Evolutionary conservation across 2,113 vertebrate genomes (phyloP).

Genomic region (Lophius piscatorius): DNA sequence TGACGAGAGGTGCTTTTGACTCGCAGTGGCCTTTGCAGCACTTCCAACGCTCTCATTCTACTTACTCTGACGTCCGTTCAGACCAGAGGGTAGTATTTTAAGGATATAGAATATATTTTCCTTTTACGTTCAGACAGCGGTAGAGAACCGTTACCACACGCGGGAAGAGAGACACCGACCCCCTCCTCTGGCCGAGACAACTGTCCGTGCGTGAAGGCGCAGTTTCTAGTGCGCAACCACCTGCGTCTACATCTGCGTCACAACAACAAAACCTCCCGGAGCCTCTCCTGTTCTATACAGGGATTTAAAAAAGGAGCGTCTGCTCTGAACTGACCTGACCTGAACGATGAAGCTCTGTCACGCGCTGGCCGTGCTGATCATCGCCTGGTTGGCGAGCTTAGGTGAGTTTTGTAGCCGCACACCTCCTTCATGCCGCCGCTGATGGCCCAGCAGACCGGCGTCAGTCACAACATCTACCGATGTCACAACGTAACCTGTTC

Average conservation of each 20-base stretch:
- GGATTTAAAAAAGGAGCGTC: neutral
- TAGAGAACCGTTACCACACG: neutral
- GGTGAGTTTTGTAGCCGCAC: constrained; percentile 63
- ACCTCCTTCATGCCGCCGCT: neutral
- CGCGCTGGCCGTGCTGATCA: constrained; percentile 7
- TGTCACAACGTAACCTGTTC: too few species aligned
- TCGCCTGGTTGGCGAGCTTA: constrained; percentile 48
- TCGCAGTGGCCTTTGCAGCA: too few species aligned
- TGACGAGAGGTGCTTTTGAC: too few species aligned
- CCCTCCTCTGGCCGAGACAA: neutral
- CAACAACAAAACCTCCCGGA: neutral
- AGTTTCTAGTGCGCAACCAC: constrained; percentile 7
- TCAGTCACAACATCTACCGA: too few species aligned
- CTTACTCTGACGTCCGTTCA: too few species aligned
- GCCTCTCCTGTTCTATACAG: neutral
- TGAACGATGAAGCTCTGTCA: constrained; percentile 59
- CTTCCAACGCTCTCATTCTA: too few species aligned
- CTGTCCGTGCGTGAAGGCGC: constrained; percentile 31
- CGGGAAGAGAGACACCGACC: neutral
- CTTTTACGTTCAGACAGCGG: constrained; percentile 9
- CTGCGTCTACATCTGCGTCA: constrained; percentile 32
- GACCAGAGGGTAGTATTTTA: too few species aligned
- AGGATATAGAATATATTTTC: too few species aligned
- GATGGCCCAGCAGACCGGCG: neutral
- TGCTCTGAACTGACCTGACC: too few species aligned